phyloP scores from a whole-genome alignment of 2,797 vertebrate genomes.

The Triplophysa yarkandensis region DNA sequence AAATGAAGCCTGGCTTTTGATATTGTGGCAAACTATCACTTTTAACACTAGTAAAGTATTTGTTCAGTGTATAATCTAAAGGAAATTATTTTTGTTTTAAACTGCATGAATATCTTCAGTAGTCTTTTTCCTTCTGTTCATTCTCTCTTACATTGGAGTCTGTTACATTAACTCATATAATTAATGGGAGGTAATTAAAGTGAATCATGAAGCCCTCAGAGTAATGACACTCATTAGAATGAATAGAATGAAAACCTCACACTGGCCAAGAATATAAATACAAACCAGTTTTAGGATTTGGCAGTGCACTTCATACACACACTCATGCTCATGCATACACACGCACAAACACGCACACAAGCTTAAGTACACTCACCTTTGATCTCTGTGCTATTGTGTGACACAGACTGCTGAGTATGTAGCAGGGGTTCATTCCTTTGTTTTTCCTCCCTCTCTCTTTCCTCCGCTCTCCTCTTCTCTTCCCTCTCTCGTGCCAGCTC shows the following conservation, averaged over 20 bases:
- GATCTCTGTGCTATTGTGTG: slow-evolving; percentile 60
- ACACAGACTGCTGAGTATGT: slow-evolving; percentile 73
- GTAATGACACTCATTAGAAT: slow-evolving; percentile 15
- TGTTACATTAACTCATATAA: slow-evolving; percentile 1
- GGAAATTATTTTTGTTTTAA: neutral
- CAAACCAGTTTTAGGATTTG: neutral
- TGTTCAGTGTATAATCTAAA: slow-evolving; percentile 7
- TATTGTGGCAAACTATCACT: no score
- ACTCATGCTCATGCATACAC: neutral
- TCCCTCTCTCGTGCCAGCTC: slow-evolving; percentile 67
- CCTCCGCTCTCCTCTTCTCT: slow-evolving; percentile 69
- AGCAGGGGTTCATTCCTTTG: slow-evolving; percentile 66
- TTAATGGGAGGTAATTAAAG: slow-evolving; percentile 10
- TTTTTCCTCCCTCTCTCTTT: slow-evolving; percentile 67
- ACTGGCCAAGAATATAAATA: slow-evolving; percentile 22
- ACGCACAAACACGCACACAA: slow-evolving; percentile 3
- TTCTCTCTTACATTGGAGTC: neutral
- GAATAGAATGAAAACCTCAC: slow-evolving; percentile 29
- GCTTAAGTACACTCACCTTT: slow-evolving; percentile 42
- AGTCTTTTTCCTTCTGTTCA: neutral
- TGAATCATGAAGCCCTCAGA: slow-evolving; percentile 20
- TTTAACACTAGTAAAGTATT: neutral
- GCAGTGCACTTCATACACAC: slow-evolving; percentile 14
- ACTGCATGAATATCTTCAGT: neutral
- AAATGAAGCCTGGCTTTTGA: no score